Evolutionary conservation across 1,140 invertebrate genomes (phyloP).

Genomic region (Pseudomyrmex gracilis): DNA sequence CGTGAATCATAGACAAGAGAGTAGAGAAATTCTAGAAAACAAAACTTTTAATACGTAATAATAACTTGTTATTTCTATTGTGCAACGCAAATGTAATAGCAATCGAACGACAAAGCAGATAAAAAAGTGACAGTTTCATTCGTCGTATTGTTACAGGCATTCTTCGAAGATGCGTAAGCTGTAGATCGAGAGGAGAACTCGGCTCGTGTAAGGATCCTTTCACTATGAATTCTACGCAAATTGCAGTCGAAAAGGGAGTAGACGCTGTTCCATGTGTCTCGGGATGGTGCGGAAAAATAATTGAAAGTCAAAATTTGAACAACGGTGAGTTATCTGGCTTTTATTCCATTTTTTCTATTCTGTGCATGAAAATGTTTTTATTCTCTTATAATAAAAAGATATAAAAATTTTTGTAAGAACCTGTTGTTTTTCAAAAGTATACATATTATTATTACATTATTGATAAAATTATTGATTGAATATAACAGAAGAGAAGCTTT

Average conservation of each 20-base stretch:
- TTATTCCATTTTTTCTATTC: background rate
- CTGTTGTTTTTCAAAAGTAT: background rate
- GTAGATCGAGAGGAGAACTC: conserved; percentile 93
- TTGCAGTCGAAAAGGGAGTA: conserved; percentile 89
- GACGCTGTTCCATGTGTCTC: conserved; percentile 93
- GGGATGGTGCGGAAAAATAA: conserved; percentile 96
- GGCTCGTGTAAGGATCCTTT: conserved; percentile 96
- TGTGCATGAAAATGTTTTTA: too few species aligned
- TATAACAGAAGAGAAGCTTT: too few species aligned
- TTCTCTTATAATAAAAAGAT: too few species aligned
- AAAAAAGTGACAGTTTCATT: conserved; percentile 48
- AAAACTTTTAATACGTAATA: background rate
- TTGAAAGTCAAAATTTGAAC: conserved; percentile 90
- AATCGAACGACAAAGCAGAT: background rate
- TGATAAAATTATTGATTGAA: conserved; percentile 8
- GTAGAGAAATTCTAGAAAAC: background rate
- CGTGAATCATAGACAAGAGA: too few species aligned
- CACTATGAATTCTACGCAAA: conserved; percentile 90
- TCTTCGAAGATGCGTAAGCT: conserved; percentile 90
- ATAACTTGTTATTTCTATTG: conserved; percentile 1
- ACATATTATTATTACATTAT: conserved; percentile 2
- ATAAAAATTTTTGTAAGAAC: too few species aligned
- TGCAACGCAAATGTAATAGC: conserved; percentile 5
- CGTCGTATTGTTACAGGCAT: conserved; percentile 83
- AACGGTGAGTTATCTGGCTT: conserved; percentile 80